phyloP scores from a whole-genome alignment of 53 echinoderm and acorn worm genomes.

The Arbacia lixula region DNA sequence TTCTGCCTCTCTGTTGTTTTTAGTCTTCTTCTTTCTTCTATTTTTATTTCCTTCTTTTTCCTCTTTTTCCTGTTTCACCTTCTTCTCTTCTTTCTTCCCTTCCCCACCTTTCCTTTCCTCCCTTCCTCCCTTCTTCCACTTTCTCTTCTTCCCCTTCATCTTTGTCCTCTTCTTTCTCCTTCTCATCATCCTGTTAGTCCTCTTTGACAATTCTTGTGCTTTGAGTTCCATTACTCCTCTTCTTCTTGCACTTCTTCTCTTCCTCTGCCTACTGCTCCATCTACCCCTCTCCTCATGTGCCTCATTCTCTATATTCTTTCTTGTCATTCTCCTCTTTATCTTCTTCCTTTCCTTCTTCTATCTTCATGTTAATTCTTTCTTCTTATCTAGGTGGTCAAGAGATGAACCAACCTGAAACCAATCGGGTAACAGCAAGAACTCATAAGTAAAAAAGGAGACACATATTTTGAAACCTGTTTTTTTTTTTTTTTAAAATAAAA shows the following conservation, averaged over 20 bases:
- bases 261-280: neutral
- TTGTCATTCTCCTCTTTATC: neutral
- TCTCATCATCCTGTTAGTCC: neutral
- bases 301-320: neutral
- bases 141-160: neutral
- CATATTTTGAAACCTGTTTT: too few relatives aligned
- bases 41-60: neutral
- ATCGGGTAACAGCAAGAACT: too few relatives aligned
- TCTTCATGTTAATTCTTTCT: too few relatives aligned
- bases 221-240: conserved; percentile 2
- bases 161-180: neutral
- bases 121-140: neutral
- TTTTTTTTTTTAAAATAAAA: too few relatives aligned
- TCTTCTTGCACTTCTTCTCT: neutral
- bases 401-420: too few relatives aligned
- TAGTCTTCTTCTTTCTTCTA: neutral
- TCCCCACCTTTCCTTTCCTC: neutral
- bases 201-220: neutral
- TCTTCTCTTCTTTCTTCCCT: neutral
- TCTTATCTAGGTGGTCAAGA: too few relatives aligned
- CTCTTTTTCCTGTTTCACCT: neutral
- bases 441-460: too few relatives aligned
- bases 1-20: neutral
- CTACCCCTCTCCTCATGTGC: neutral
- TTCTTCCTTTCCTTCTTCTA: too few relatives aligned